A percentile compares a stretch with the other conserved stretches of the same genome.
Conservation (phyloP, 2,888 invertebrate genomes). For the Caenorhabditis uteleia region DNA sequence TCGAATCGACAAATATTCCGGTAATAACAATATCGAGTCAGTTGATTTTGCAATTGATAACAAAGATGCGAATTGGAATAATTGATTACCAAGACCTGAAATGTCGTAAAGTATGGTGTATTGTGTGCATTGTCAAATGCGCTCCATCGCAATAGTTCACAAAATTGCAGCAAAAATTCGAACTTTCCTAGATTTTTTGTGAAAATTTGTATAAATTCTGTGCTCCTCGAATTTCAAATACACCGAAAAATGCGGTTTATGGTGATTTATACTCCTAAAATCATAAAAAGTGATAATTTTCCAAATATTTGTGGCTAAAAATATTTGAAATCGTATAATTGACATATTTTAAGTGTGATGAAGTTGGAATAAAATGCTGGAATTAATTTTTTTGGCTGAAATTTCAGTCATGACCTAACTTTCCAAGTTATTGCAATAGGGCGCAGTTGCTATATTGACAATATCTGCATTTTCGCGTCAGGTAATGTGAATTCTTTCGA, state of each 20-base stretch:
- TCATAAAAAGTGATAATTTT: too few relatives aligned
- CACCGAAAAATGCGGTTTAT: slow-evolving; percentile 2
- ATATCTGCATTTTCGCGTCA: too few relatives aligned
- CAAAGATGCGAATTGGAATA: slow-evolving; percentile 66
- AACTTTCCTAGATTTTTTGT: neutral
- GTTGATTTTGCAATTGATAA: slow-evolving; percentile 43
- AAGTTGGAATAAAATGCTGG: too few relatives aligned
- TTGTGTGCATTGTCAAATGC: neutral
- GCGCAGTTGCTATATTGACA: too few relatives aligned
- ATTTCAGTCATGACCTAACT: too few relatives aligned
- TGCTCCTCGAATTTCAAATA: neutral
- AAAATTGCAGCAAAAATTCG: neutral
- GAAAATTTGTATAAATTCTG: neutral
- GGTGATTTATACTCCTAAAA: too few relatives aligned
- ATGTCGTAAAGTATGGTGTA: neutral
- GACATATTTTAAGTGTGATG: too few relatives aligned
- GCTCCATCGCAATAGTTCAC: neutral
- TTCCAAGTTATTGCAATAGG: too few relatives aligned
- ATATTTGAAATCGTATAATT: too few relatives aligned
- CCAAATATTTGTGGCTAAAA: too few relatives aligned
- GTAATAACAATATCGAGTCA: slow-evolving; percentile 55
- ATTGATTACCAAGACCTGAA: slow-evolving; percentile 66
- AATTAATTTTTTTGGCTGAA: too few relatives aligned
- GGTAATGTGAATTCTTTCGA: too few relatives aligned
- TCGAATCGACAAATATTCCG: slow-evolving; percentile 35